A percentile compares a stretch with the other conserved stretches of the same genome.
Evolutionary conservation across 1,140 invertebrate genomes (phyloP).

Genomic region (Drosophila kurseongensis): DNA sequence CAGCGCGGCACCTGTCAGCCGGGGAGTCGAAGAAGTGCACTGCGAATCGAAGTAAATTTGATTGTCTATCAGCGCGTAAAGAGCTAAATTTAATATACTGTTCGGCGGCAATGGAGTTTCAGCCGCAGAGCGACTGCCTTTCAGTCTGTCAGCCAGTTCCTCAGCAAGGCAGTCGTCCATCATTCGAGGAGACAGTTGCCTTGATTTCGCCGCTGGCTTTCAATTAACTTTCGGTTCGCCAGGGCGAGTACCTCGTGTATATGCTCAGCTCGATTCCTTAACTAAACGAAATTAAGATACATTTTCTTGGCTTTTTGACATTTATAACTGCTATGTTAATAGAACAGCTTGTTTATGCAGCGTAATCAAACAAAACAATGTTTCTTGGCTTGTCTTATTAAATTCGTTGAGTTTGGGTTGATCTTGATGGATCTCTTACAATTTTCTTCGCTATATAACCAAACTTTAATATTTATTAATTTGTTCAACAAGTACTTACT

Average conservation of each 20-base stretch:
- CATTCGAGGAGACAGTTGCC: slow-evolving; percentile 35
- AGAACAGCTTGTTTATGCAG: slow-evolving; percentile 6
- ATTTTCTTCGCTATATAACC: too few species aligned
- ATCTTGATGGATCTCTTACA: too few species aligned
- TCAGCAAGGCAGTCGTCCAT: slow-evolving; percentile 18
- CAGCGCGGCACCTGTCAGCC: slow-evolving; percentile 30
- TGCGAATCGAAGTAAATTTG: slow-evolving; percentile 58
- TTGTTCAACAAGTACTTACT: too few species aligned
- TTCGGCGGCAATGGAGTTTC: slow-evolving; percentile 19
- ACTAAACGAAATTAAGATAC: not conserved
- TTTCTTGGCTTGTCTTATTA: too few species aligned
- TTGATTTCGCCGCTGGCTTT: slow-evolving; percentile 33
- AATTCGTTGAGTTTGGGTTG: not conserved
- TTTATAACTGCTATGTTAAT: not conserved
- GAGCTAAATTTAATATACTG: slow-evolving; percentile 58
- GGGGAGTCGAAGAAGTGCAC: slow-evolving; percentile 27
- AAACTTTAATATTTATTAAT: too few species aligned
- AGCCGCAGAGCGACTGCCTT: slow-evolving; percentile 30
- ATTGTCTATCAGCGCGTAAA: slow-evolving; percentile 66
- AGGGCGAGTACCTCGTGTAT: slow-evolving; percentile 11
- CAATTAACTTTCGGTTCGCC: slow-evolving; percentile 44
- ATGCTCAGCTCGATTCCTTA: not conserved
- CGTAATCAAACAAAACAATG: slow-evolving; percentile 4
- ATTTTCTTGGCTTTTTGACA: slow-evolving; percentile 1
- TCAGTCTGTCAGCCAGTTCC: slow-evolving; percentile 16